phyloP scores from a whole-genome alignment of 2,113 vertebrate species.

The Epinephelus lanceolatus region DNA sequence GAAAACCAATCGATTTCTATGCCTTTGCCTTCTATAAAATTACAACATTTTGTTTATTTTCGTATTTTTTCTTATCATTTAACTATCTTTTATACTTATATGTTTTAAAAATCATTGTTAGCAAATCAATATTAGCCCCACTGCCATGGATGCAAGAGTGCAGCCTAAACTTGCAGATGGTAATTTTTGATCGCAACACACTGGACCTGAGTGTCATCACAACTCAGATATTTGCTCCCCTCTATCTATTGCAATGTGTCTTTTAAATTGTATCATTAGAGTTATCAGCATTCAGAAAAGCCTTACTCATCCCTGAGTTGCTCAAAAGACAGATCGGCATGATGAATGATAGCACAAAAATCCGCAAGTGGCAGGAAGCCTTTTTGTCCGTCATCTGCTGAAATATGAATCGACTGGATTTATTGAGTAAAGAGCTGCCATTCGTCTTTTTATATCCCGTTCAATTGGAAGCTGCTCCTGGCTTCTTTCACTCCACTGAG shows the following conservation, averaged over 20 bases:
- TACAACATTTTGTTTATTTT: not conserved
- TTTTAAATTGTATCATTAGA: constrained; percentile 15
- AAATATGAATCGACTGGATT: constrained; percentile 62
- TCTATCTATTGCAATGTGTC: not conserved
- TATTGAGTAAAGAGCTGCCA: constrained; percentile 38
- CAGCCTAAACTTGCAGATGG: not conserved
- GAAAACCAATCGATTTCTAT: not conserved
- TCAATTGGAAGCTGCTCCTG: constrained; percentile 21
- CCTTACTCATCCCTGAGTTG: constrained; percentile 6
- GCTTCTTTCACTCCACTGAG: constrained; percentile 27
- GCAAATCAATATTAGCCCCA: not conserved
- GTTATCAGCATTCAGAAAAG: constrained; percentile 12
- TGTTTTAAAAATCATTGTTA: not conserved
- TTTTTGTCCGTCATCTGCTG: constrained; percentile 47
- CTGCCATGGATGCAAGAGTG: not conserved
- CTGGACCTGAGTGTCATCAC: not conserved
- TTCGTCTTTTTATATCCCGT: constrained; percentile 58
- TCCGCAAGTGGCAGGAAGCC: constrained; percentile 47
- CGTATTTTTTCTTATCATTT: not conserved
- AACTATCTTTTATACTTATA: not conserved
- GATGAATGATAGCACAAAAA: constrained; percentile 13
- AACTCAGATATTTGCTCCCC: not conserved
- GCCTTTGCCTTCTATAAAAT: no score
- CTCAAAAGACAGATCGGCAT: not conserved
- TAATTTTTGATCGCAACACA: not conserved